Base-by-base conservation (phyloP, 2,888 invertebrate genomes). In the Orthosia gracilis region DNA sequence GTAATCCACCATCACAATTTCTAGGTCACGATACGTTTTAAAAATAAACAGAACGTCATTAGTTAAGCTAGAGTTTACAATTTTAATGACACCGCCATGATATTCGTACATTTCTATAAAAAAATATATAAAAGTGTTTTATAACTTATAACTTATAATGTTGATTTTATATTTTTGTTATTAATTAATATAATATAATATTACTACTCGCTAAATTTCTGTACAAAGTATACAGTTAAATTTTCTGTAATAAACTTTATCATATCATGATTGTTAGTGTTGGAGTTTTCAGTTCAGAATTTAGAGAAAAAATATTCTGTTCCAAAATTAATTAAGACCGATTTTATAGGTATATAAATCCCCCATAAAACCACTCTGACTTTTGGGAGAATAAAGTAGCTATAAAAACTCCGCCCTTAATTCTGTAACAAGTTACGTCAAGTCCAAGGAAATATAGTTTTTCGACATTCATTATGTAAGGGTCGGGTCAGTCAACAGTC, bases 381-480 rank as follows among this genome's bases (percentile, higher is more conserved):
- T 76, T 82, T 50, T 40, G 65, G 23, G 45, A 45, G 31, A 59
- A 58, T 64, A 58, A 76, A 66, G 57, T 55, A 69, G 54, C 57
- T 23, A 66, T 67, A 77, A 57, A 68, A 64, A 52, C 47, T 59
- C n/a, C 21, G 21, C 21, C 21, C 40, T 69, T 52, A 58, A 68
- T 50, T 21, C 67, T 64, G 54, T 61, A 50, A 17, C 65, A 65
- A 73, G 63, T 78, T 55, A 23, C 62, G 69, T 61, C 40, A 65
- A 69, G 45, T 66, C 61, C 40, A 57, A 79, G 52, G 73, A 83
- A 82, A 85, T 84, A 78, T 81, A 75, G 80, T 73, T 82, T 80
- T 78, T 74, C 52, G 69, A 63, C 75, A 73, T 79, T 78, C 59
- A 79, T 80, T 79, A 78, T 68, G 57, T 70, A 76, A 82, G 74